Percentiles rank a stretch among this genome's conserved stretches.
These are phyloP conservation scores for Neoaliturus tenellus DNA, from an alignment of 2,888 invertebrate genomes.

Conservation along the genomic window DNA sequence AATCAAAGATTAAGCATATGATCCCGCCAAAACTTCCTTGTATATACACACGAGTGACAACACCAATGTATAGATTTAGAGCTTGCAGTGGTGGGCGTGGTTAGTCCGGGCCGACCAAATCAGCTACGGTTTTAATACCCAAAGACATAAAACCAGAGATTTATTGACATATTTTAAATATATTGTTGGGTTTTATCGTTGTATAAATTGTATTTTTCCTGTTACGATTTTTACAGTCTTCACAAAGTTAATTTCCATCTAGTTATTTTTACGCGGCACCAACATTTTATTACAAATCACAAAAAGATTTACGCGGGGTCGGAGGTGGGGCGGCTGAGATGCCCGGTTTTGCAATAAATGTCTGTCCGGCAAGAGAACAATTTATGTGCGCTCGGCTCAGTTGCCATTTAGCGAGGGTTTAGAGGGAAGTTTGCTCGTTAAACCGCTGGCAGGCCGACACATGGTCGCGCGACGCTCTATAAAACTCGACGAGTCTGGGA, in stretches of 20 bases:
- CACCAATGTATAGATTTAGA: not conserved
- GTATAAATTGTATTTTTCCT: slow-evolving; percentile 38
- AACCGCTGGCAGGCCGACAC: not conserved
- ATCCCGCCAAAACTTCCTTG: too few relatives aligned
- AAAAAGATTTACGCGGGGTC: slow-evolving; percentile 14
- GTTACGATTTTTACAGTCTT: slow-evolving; percentile 30
- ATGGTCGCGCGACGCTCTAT: slow-evolving; percentile 32
- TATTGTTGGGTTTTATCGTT: slow-evolving; percentile 38
- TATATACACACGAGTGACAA: too few relatives aligned
- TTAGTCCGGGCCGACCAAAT: not conserved
- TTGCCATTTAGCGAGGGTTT: slow-evolving; percentile 46
- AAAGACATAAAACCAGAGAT: not conserved
- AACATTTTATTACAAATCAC: slow-evolving; percentile 50
- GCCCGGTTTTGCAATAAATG: slow-evolving; percentile 44
- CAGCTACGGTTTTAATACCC: not conserved
- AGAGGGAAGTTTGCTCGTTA: slow-evolving; percentile 41
- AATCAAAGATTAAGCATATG: too few relatives aligned
- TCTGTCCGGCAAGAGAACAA: slow-evolving; percentile 48
- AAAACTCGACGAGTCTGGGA: slow-evolving; percentile 7
- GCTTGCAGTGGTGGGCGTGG: not conserved
- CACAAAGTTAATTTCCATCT: slow-evolving; percentile 49
- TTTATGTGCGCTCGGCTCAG: slow-evolving; percentile 31
- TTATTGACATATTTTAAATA: slow-evolving; percentile 44
- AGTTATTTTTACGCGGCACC: slow-evolving; percentile 31
- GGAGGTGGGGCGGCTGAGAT: slow-evolving; percentile 24